Evolutionary conservation across 2,797 vertebrate species (phyloP).

Genomic region (Lutjanus campechanus): DNA sequence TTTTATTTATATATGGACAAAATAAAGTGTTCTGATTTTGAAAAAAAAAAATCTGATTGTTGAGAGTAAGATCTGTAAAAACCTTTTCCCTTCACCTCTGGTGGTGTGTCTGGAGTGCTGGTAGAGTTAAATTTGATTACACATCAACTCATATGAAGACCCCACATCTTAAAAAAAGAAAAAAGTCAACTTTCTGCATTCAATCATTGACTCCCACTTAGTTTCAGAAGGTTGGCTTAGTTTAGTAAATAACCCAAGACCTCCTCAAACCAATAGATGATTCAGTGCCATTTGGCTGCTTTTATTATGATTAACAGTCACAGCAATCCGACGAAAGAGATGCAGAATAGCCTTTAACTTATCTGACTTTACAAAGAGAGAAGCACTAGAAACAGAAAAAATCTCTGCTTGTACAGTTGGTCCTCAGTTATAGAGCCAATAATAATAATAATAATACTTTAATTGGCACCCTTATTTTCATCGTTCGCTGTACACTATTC

Average conservation of each 20-base stretch:
- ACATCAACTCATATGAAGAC: slow-evolving; percentile 39
- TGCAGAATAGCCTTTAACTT: slow-evolving; percentile 58
- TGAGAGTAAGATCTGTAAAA: neutral
- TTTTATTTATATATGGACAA: neutral
- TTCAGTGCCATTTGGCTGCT: slow-evolving; percentile 58
- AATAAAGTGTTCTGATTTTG: neutral
- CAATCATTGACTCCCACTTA: slow-evolving; percentile 34
- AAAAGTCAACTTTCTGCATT: slow-evolving; percentile 50
- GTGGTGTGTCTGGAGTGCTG: slow-evolving; percentile 1
- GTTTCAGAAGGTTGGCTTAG: slow-evolving; percentile 41
- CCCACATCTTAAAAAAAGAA: slow-evolving; percentile 27
- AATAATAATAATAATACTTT: neutral
- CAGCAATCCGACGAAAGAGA: slow-evolving; percentile 67
- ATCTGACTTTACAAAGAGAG: slow-evolving; percentile 11
- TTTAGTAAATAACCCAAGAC: slow-evolving; percentile 65
- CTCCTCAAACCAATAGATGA: slow-evolving; percentile 45
- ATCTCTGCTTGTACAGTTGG: neutral
- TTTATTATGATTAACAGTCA: slow-evolving; percentile 74
- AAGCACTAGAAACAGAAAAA: neutral
- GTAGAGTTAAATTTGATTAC: slow-evolving; percentile 29
- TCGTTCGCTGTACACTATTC: neutral
- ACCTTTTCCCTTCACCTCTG: neutral
- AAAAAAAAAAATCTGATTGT: neutral
- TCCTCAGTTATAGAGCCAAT: neutral
- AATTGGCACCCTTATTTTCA: neutral